These are phyloP conservation scores for Lacanobia wlatinum DNA, from an alignment of 2,888 invertebrate species.

Conservation along the genomic window DNA sequence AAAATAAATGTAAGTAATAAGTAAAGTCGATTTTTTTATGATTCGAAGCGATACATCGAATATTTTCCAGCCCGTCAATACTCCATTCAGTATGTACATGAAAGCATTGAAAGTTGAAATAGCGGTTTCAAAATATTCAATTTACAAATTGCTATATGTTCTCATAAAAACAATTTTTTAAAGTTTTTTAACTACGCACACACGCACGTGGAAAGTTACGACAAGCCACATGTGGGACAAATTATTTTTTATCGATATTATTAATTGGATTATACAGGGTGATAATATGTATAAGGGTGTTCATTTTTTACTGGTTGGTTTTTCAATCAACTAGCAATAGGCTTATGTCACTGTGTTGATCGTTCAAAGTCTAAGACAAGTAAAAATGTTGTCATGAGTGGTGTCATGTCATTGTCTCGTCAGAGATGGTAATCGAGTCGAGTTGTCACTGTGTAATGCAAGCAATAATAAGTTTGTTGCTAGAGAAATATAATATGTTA, in stretches of 20 bases:
- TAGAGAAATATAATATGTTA: neutral
- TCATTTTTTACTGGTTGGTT: neutral
- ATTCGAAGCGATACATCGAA: slow-evolving; percentile 24
- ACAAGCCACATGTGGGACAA: slow-evolving; percentile 35
- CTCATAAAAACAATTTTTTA: slow-evolving; percentile 33
- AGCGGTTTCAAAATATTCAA: slow-evolving; percentile 55
- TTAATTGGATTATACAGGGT: slow-evolving; percentile 15
- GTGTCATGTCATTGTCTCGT: neutral
- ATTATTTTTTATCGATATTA: slow-evolving; percentile 32
- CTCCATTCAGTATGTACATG: slow-evolving; percentile 46
- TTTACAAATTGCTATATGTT: slow-evolving; percentile 55
- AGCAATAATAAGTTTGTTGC: neutral
- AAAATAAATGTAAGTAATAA: neutral
- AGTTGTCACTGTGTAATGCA: neutral
- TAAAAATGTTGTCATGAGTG: no score
- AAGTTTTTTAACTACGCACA: slow-evolving; percentile 29
- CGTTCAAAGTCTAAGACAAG: neutral
- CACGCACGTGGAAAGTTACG: slow-evolving; percentile 41
- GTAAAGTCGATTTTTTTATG: neutral
- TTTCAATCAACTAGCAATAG: neutral
- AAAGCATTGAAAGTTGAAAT: slow-evolving; percentile 55
- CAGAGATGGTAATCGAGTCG: neutral
- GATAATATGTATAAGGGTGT: neutral
- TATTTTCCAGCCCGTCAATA: slow-evolving; percentile 38
- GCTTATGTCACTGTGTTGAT: neutral